phyloP scores from a whole-genome alignment of 2,113 vertebrate species.

The Pitta sordida region DNA sequence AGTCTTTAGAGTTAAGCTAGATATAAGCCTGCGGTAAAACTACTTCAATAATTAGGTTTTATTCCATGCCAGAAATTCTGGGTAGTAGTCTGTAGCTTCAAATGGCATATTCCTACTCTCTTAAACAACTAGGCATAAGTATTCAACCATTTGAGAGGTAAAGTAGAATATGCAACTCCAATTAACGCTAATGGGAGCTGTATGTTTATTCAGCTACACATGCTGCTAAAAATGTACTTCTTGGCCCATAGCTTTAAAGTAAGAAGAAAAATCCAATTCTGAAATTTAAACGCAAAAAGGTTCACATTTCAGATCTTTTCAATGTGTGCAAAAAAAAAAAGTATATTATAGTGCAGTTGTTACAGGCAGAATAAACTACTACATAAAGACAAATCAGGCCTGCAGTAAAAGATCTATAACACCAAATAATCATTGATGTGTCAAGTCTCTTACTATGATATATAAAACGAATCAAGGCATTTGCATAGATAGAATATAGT shows the following conservation, averaged over 20 bases:
- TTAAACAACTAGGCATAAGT: not conserved
- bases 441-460: not conserved
- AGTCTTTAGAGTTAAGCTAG: not conserved
- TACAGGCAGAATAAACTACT: not conserved
- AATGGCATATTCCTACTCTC: not conserved
- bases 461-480: not conserved
- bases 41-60: not conserved
- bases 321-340: not conserved
- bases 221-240: not conserved
- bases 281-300: not conserved
- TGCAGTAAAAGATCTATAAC: conserved; percentile 13
- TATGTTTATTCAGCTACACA: not conserved
- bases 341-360: not conserved
- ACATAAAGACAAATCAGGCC: conserved; percentile 3
- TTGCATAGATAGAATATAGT: not conserved
- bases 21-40: not conserved
- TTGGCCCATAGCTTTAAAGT: not conserved
- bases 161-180: not conserved
- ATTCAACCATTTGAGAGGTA: not conserved
- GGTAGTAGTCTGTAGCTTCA: not conserved
- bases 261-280: not conserved
- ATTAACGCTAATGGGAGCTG: not conserved
- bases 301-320: not conserved
- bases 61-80: not conserved
- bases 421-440: not conserved